A percentile compares a stretch with the other conserved stretches of the same genome.
These are phyloP conservation scores for Hirtodrosophila duncani DNA, from an alignment of 2,888 invertebrate genomes.

Conservation along the genomic window DNA sequence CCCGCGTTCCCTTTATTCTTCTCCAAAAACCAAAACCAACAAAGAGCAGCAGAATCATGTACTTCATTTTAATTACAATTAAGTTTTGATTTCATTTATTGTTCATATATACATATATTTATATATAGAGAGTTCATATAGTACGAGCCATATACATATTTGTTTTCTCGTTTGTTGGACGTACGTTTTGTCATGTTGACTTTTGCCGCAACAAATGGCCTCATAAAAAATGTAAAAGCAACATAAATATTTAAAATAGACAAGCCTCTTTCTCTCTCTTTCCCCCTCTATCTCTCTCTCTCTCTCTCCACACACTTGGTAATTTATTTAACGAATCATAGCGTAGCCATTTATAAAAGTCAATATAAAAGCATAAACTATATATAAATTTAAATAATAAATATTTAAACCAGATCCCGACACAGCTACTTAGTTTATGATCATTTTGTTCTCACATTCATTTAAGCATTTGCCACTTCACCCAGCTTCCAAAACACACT, in stretches of 20 bases:
- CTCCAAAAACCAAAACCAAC: no score
- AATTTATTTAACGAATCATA: no score
- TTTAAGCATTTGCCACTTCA: no score
- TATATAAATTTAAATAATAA: neutral
- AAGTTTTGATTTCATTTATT: constrained; percentile 45
- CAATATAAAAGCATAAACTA: constrained; percentile 15
- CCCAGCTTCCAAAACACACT: no score
- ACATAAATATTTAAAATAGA: constrained; percentile 39
- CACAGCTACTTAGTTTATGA: no score
- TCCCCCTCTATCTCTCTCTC: no score
- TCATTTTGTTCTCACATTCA: no score
- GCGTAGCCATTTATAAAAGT: constrained; percentile 32
- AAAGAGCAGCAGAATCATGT: no score
- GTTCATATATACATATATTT: constrained; percentile 6
- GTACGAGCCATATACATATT: no score
- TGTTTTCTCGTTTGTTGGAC: constrained; percentile 10
- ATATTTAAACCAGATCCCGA: constrained; percentile 1
- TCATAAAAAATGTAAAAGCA: constrained; percentile 43
- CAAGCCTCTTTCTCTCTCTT: no score
- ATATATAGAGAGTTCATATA: no score
- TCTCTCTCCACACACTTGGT: constrained; percentile 11
- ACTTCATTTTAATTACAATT: constrained; percentile 36
- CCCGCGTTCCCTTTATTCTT: no score
- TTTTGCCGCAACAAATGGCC: constrained; percentile 41
- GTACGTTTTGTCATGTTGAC: constrained; percentile 47